These are phyloP conservation scores for Formicarius rufipectus DNA, from an alignment of 2,113 vertebrate species.

Conservation along the genomic window DNA sequence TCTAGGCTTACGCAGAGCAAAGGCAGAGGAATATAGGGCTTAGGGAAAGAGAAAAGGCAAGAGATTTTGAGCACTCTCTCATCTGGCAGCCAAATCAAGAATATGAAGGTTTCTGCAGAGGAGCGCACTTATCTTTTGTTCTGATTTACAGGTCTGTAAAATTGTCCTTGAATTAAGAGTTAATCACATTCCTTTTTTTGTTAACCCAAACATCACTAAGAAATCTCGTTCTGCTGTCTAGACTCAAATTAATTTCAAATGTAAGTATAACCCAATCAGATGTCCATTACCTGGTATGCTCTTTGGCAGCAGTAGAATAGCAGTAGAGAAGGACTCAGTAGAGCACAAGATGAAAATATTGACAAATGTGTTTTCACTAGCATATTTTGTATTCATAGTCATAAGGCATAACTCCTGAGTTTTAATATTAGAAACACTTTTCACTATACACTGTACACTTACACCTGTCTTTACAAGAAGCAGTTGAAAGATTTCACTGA, in stretches of 20 bases:
- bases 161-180: not conserved
- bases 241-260: not conserved
- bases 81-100: not conserved
- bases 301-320: not conserved
- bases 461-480: not conserved
- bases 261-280: not conserved
- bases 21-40: not conserved
- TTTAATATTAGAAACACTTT: not conserved
- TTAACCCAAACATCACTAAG: not conserved
- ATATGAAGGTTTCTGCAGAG: not conserved
- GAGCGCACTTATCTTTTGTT: not conserved
- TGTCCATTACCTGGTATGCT: not conserved
- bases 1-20: not conserved
- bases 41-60: not conserved
- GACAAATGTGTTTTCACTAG: not conserved
- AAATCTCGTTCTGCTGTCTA: not conserved
- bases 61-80: not conserved
- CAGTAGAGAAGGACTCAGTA: not conserved
- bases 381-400: not conserved
- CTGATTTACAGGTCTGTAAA: not conserved
- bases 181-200: not conserved
- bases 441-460: not conserved
- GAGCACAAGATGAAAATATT: not conserved
- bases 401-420: not conserved
- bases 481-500: not conserved